A percentile compares a stretch with the other conserved stretches of the same genome.
Conservation (phyloP, 2,113 vertebrate species). For the Naja naja region DNA sequence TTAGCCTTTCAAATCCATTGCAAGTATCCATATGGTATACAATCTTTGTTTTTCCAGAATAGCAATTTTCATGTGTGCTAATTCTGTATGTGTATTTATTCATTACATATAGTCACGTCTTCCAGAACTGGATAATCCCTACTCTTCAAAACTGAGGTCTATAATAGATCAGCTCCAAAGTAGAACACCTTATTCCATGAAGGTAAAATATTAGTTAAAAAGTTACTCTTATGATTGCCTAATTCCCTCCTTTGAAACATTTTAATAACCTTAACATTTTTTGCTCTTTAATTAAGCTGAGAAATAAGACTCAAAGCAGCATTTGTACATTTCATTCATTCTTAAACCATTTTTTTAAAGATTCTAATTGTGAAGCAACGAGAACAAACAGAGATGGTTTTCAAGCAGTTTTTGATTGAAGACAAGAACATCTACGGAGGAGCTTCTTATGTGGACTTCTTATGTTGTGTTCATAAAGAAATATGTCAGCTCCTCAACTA, state of each 20-base stretch:
- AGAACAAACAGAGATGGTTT: conserved; percentile 84
- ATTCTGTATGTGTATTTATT: not conserved
- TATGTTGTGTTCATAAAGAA: conserved; percentile 88
- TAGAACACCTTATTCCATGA: conserved; percentile 84
- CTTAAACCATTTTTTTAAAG: conserved; percentile 53
- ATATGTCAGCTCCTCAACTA: conserved; percentile 91
- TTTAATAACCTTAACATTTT: not conserved
- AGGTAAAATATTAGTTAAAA: conserved; percentile 71
- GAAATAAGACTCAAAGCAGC: not conserved
- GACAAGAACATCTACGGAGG: conserved; percentile 89
- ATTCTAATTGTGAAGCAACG: conserved; percentile 85
- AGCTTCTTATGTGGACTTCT: conserved; percentile 90
- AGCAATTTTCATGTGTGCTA: not conserved
- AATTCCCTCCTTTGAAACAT: not conserved
- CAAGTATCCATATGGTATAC: not conserved
- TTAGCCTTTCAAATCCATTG: not conserved
- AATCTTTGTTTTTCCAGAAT: not conserved
- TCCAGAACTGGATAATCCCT: conserved; percentile 81
- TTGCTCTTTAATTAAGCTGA: not conserved
- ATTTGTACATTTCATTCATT: not conserved
- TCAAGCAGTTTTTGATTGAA: conserved; percentile 91
- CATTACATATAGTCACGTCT: conserved; percentile 70
- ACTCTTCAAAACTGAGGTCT: conserved; percentile 80
- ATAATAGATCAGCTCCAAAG: conserved; percentile 76
- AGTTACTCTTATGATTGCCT: not conserved